Base-by-base conservation (phyloP, 2,113 vertebrate genomes). In the Manacus vitellinus region DNA sequence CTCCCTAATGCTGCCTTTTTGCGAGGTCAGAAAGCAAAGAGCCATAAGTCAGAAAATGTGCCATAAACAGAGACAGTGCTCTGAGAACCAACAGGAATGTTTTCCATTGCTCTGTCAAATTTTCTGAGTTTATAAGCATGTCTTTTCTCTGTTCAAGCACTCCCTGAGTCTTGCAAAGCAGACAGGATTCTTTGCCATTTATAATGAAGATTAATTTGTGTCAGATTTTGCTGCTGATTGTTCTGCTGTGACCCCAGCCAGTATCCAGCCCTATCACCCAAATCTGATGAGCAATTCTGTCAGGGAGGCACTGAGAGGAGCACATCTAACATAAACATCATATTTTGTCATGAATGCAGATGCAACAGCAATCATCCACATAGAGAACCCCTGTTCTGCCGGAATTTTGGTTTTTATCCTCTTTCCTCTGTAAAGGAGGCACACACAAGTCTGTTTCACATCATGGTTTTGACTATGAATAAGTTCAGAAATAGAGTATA, bases 401-500 rank as follows among this genome's bases (percentile, higher is more conserved):
- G 56, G 46, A 89, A 65, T 30, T 84, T 33, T 71, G 20, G 0
- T 0, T 27, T 85, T 67, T 75, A 33, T 47, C 14, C 30, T 63
- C 8, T 72, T 54, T 56, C 27, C 1, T 17, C 21, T 14, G 0
- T 65, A 65, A 77, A 4, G 9, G 37, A 67, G 33, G 14, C 27
- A 72, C 3, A 16, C 1, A 0, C 0, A 1, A 67, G 5, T 56
- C 70, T 88, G 5, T 80, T 83, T 49, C 37, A 61, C 22, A 6
- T 41, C 16, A 35, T 67, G 30, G 8, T 43, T 76, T 85, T 81
- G 35, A 62, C n/a, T 10, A 3, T 35, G 4, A 78, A 9, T 52
- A 22, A 46, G 16, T 58, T 95, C 33, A 78, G 39, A 19, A 73
- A 23, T 41, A 61, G 39, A 49, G 54, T 54, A 33, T 17, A 44